Evolutionary conservation across 1,140 invertebrate genomes (phyloP), one percentile per base, ranked within the genome.

Genomic region (Drosophila auraria): DNA sequence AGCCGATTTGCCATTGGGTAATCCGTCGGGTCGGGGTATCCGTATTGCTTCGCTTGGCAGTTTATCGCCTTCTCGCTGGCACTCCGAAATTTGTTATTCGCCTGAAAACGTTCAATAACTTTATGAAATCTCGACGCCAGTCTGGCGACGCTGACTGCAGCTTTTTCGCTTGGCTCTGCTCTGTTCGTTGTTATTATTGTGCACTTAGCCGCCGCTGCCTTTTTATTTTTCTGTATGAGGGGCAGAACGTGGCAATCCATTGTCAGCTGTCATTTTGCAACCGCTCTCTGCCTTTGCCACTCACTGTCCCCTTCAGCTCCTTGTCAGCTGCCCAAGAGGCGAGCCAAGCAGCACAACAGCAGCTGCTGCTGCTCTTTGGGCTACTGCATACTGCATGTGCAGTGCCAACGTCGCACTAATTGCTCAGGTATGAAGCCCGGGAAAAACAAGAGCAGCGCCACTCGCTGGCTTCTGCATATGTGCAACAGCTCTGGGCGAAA

Each of bases 341-440:
- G 33, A 69, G 45, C 14, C 25, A 12, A 62, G 15, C 30, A 27
- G 64, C 64, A 66, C 62, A 23, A 53, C 40, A 38, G 54, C 59
- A 27, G 65, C 65, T 25, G 59, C 45, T 17, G 38, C 33, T 40
- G 61, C 17, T 33, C 45, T 51, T 44, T 49, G 27, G 65, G 70
- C 83, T 36, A 36, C 33, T 36, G 33, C 33, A 36, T 73, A 70
- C 83, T 87, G 83, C 83, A 80, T 69, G 58, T 68, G 61, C 72
- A 77, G 68, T 64, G 60, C 47, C 56, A 69, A 72, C 45, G 77
- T 64, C 83, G 78, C 79, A 84, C 79, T 89, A 89, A 89, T 89
- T 89, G 86, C 71, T 90, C 86, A 86, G 86, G 86, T 89, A 89
- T 72, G 62, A 89, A 81, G 73, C 68, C 57, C 49, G n/a, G 42